Percentiles rank a stretch among this genome's conserved stretches.
Conservation (phyloP, 2,797 vertebrate genomes). For the Myotis planiceps region DNA sequence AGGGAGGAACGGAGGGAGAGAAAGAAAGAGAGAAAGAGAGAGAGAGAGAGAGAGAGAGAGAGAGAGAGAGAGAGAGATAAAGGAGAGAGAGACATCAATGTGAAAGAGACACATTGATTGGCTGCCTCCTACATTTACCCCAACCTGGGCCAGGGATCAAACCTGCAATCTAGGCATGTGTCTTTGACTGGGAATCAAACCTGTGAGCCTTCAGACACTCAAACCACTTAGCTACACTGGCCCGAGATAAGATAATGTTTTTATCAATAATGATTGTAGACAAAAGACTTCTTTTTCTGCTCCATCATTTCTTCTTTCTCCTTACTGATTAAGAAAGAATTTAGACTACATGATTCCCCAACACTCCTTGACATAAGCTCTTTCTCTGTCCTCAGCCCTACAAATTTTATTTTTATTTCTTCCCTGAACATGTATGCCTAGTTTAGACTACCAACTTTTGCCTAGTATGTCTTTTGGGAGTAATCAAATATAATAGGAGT, state of each 20-base stretch:
- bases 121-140: too few species aligned
- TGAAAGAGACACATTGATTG: too few species aligned
- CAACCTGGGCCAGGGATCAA: too few species aligned
- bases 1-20: too few species aligned
- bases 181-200: too few species aligned
- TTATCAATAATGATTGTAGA: not conserved
- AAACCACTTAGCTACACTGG: too few species aligned
- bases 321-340: not conserved
- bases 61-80: too few species aligned
- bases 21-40: too few species aligned
- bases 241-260: not conserved
- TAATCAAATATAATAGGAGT: not conserved
- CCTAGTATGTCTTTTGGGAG: not conserved
- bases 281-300: not conserved
- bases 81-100: too few species aligned
- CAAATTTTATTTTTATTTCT: slow-evolving; percentile 11
- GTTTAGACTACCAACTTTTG: not conserved
- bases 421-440: not conserved
- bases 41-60: too few species aligned
- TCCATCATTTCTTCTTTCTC: not conserved
- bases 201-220: too few species aligned
- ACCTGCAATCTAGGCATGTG: too few species aligned
- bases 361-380: not conserved
- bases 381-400: not conserved
- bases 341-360: not conserved